Conservation (phyloP, 2,888 invertebrate species). For the Aricia artaxerxes region DNA sequence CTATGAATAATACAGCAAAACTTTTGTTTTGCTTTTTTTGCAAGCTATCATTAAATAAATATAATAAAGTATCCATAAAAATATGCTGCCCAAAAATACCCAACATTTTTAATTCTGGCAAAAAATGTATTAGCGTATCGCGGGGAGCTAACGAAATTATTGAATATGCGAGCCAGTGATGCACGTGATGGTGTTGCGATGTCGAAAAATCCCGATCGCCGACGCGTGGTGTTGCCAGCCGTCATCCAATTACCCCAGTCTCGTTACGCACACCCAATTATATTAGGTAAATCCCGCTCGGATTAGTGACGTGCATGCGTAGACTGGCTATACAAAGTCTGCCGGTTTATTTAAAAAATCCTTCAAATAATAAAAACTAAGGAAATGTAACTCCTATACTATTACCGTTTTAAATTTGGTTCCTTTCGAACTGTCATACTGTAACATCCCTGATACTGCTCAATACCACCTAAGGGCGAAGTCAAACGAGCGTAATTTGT, state of each 20-base stretch:
- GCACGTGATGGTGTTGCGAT: slow-evolving; percentile 5
- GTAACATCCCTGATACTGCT: too few relatives aligned
- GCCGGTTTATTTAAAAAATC: too few relatives aligned
- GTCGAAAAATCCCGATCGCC: neutral
- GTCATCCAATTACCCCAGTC: slow-evolving; percentile 14
- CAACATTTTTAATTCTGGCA: neutral
- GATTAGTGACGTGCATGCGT: neutral
- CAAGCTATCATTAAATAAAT: too few relatives aligned
- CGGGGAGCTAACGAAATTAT: neutral
- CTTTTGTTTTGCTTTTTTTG: too few relatives aligned
- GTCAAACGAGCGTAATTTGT: too few relatives aligned
- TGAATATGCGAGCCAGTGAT: slow-evolving; percentile 10
- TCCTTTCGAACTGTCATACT: too few relatives aligned
- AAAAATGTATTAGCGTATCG: neutral
- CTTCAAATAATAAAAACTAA: too few relatives aligned
- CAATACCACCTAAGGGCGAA: too few relatives aligned
- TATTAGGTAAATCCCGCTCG: neutral
- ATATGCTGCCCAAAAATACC: neutral
- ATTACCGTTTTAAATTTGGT: too few relatives aligned
- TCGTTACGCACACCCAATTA: slow-evolving; percentile 4
- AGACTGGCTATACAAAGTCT: neutral
- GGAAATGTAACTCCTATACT: too few relatives aligned
- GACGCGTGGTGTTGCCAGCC: slow-evolving; percentile 9
- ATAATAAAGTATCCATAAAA: too few relatives aligned
- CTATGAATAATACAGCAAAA: too few relatives aligned